Evolutionary conservation across 35 echinoderm and acorn worm species (phyloP).

Genomic region (Amphiura filiformis): DNA sequence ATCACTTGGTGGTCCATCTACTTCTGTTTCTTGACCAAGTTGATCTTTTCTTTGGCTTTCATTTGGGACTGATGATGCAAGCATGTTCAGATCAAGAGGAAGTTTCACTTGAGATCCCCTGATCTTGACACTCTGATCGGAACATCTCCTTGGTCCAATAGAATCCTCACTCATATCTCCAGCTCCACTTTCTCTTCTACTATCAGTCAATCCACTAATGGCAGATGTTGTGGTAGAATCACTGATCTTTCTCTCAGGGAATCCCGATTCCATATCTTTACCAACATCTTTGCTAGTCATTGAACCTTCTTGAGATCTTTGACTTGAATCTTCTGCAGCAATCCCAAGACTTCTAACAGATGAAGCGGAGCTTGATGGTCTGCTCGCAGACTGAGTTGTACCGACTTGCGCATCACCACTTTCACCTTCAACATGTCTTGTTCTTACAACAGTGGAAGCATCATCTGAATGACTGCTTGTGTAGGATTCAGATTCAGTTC

Average conservation of each 20-base stretch:
- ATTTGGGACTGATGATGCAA: background rate
- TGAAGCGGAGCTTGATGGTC: background rate
- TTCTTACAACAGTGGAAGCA: background rate
- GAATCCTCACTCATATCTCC: conserved; percentile 28
- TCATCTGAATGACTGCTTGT: background rate
- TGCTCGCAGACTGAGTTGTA: background rate
- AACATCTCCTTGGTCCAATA: background rate
- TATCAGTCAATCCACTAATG: background rate
- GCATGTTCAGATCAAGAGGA: conserved; percentile 25
- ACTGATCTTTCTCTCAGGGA: background rate
- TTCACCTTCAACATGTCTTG: conserved; percentile 6
- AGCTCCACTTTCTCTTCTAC: conserved; percentile 6
- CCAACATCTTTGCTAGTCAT: background rate
- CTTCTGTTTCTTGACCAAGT: background rate
- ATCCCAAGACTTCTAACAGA: background rate
- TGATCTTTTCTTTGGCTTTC: background rate
- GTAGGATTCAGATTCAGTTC: background rate
- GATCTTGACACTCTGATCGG: background rate
- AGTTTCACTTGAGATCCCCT: conserved; percentile 25
- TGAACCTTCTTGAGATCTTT: background rate
- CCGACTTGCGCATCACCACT: background rate
- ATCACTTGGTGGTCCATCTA: background rate
- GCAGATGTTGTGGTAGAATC: background rate
- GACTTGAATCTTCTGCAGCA: background rate
- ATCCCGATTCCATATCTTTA: background rate